A percentile compares a stretch with the other conserved stretches of the same genome.
These are phyloP conservation scores for Sus cebifrons DNA, from an alignment of 2,797 vertebrate genomes.

Conservation along the genomic window DNA sequence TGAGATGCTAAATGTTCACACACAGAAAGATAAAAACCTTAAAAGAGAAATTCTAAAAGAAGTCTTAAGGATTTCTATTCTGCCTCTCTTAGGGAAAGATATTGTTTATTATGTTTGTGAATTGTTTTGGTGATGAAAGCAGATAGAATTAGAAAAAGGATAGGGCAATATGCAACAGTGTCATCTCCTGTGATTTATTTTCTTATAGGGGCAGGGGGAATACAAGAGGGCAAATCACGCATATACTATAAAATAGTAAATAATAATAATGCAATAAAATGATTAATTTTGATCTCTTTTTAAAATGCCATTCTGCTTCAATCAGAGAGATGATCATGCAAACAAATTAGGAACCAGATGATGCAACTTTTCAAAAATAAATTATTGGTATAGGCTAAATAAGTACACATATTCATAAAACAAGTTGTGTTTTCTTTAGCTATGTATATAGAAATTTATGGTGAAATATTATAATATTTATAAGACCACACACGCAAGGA, in stretches of 20 bases:
- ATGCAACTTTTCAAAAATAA: slow-evolving; percentile 14
- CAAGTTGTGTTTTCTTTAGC: background rate
- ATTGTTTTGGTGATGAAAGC: background rate
- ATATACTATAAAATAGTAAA: background rate
- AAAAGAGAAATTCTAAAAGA: background rate
- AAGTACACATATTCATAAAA: background rate
- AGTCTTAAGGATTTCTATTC: background rate
- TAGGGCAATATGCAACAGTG: background rate
- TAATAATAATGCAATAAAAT: background rate
- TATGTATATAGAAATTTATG: background rate
- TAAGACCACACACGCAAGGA: background rate
- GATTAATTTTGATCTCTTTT: slow-evolving; percentile 24
- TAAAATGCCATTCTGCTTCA: background rate
- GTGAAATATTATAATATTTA: background rate
- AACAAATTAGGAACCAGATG: slow-evolving; percentile 11
- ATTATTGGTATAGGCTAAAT: background rate
- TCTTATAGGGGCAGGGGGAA: background rate
- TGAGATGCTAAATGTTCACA: slow-evolving; percentile 8
- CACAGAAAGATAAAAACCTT: background rate
- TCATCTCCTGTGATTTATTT: background rate
- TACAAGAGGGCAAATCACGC: background rate
- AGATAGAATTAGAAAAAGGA: background rate
- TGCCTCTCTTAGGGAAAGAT: background rate
- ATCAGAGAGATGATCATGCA: background rate
- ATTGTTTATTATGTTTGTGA: slow-evolving; percentile 25